Evolutionary conservation across 2,113 vertebrate species (phyloP), one percentile per base, ranked within the genome.

Genomic region (Semicossyphus pulcher): DNA sequence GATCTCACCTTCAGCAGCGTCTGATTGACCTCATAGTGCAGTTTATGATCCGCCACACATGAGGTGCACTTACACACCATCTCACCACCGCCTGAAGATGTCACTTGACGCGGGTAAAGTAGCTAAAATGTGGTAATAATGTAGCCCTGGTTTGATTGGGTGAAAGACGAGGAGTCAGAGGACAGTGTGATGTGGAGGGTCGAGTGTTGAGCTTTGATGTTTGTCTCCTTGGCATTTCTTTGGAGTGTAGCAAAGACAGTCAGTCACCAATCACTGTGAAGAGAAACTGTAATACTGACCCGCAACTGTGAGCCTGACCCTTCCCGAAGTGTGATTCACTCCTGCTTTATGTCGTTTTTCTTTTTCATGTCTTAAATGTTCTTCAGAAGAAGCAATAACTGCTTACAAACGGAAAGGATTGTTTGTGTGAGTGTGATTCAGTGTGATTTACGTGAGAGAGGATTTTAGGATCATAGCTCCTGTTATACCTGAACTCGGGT

Each of bases 231-330:
- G 83, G 70, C 34, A 21, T 59, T 59, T 85, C 47, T 80, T 83
- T 39, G 69, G 79, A 86, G 83, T 69, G 69, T 73, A 86, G 88
- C 76, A 76, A 86, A 80, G 86, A 88, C 75, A 91, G 89, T 80
- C 54, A 82, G 80, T 90, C 89, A 88, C 86, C 85, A 80, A 94
- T 85, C 94, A 94, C 94, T 94, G 94, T 94, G 94, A 94, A 86
- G 89, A 92, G 84, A 92, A 91, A 92, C 90, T 89, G 90, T 89
- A 92, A 85, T 74, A 88, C 81, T 88, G 92, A 93, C 92, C 91
- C 90, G 65, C 78, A 86, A 92, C 92, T 92, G 93, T 93, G 92
- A 93, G 84, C 81, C 85, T 76, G 82, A 70, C 69, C 81, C 80
- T 76, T 84, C 83, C 75, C 23, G 32, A 64, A 83, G 48, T 58